Conservation (phyloP, 2,888 invertebrate genomes). For the Cephonodes hylas region DNA sequence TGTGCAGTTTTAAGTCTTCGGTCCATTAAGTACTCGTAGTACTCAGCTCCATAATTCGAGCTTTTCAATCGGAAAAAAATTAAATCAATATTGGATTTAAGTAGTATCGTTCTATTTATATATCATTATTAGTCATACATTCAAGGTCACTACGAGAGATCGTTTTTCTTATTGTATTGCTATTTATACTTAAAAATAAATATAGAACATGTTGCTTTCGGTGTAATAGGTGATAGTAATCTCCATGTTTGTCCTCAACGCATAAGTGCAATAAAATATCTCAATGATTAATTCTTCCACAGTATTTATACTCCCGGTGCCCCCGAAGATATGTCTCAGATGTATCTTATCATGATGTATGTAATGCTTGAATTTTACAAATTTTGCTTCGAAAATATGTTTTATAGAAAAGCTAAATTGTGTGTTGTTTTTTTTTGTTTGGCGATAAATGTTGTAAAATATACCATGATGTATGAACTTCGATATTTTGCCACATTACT, state of each 20-base stretch:
- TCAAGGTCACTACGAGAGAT: slow-evolving; percentile 61
- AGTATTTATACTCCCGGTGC: slow-evolving; percentile 48
- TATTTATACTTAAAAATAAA: slow-evolving; percentile 22
- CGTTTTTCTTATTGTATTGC: slow-evolving; percentile 42
- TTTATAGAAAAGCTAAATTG: background rate
- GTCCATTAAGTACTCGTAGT: too few relatives aligned
- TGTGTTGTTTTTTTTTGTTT: background rate
- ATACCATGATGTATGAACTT: background rate
- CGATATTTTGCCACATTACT: background rate
- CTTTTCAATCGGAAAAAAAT: background rate
- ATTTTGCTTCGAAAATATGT: background rate
- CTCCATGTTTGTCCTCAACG: background rate
- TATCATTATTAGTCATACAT: slow-evolving; percentile 49
- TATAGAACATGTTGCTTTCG: slow-evolving; percentile 5
- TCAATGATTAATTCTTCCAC: slow-evolving; percentile 31
- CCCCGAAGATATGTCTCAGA: slow-evolving; percentile 43
- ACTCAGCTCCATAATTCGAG: background rate
- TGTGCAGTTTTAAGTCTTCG: background rate
- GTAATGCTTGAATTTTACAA: slow-evolving; percentile 25
- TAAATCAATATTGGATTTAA: slow-evolving; percentile 35
- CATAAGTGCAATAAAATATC: background rate
- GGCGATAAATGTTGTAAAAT: background rate
- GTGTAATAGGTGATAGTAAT: background rate
- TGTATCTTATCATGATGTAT: slow-evolving; percentile 46
- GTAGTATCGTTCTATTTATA: slow-evolving; percentile 55